Base-by-base conservation (phyloP, 53 echinoderm and acorn worm genomes). In the Mesocentrotus franciscanus region DNA sequence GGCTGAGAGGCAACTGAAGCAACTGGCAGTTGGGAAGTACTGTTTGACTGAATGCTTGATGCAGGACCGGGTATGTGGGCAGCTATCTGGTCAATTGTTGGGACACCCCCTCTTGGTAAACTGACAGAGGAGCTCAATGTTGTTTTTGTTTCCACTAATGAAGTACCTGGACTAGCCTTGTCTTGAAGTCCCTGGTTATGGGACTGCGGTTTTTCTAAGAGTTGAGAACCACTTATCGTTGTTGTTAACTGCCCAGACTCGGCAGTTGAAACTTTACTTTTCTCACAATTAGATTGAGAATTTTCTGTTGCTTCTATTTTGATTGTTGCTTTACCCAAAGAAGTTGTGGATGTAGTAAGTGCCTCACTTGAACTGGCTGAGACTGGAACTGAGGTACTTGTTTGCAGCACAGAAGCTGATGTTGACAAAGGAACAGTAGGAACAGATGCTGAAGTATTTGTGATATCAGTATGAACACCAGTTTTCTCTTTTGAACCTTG, bases 401-500 rank as follows among this genome's bases (percentile, higher is more conserved):
- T 42, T 81, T 81, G 58, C 11, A 56, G 13, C 22, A 39, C 87
- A 87, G 87, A 84, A 26, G 58, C 58, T 26, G 87, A 57, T 1
- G 58, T 16, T 58, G 87, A n/a, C 24, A 87, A 56, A 58, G 87
- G 18, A 24, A 87, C 57, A 87, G 22, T 87, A 58, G 87, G 56
- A 93, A 72, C 9, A 61, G 95, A 61, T 64, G 34, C 89, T 90
- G 75, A 89, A 92, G 93, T 96, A 92, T 79, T 90, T 95, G 76
- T 71, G 61, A 60, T 95, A 34, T 95, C 58, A 34, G 29, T 64
- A 18, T 60, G 95, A 26, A 92, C 14, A 16, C 56, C 95, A 94
- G 89, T 34, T 81, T 72, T 89, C 71, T 94, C 85, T 81, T 85
- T 62, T 39, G 87, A 56, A 87, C n/a, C 27, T 87, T 56, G 27